Evolutionary conservation across 2,797 vertebrate genomes (phyloP).

Genomic region (Siniperca obscura): DNA sequence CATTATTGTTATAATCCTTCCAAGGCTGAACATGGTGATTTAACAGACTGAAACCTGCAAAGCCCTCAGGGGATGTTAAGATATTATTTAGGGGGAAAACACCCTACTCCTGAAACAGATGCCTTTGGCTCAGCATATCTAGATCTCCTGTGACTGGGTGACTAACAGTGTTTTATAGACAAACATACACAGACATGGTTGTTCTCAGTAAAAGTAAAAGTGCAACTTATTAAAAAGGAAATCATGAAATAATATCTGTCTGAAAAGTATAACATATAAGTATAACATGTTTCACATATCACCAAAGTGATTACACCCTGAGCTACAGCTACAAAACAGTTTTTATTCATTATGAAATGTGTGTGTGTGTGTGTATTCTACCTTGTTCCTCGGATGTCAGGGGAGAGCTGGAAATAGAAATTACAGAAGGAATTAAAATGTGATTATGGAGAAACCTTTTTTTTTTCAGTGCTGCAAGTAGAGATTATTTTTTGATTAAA

Average conservation of each 20-base stretch:
- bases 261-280: background rate
- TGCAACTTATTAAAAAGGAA: background rate
- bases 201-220: no score
- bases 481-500: background rate
- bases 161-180: background rate
- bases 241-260: background rate
- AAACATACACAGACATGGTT: no score
- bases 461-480: background rate
- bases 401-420: constrained; percentile 70
- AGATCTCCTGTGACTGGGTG: background rate
- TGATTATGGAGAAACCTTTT: background rate
- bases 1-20: background rate
- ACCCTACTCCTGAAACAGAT: background rate
- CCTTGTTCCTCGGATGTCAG: constrained; percentile 86
- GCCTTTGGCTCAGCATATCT: background rate
- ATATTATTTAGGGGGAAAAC: background rate
- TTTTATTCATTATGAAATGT: background rate
- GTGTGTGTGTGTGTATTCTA: constrained; percentile 52
- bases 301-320: background rate
- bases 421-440: background rate
- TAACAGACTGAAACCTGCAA: background rate
- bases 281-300: background rate
- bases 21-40: fast-evolving
- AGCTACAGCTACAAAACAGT: background rate
- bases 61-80: no score